These are phyloP conservation scores for Microctenopoma lineatum DNA, from an alignment of 2,797 vertebrate species.

Conservation along the genomic window DNA sequence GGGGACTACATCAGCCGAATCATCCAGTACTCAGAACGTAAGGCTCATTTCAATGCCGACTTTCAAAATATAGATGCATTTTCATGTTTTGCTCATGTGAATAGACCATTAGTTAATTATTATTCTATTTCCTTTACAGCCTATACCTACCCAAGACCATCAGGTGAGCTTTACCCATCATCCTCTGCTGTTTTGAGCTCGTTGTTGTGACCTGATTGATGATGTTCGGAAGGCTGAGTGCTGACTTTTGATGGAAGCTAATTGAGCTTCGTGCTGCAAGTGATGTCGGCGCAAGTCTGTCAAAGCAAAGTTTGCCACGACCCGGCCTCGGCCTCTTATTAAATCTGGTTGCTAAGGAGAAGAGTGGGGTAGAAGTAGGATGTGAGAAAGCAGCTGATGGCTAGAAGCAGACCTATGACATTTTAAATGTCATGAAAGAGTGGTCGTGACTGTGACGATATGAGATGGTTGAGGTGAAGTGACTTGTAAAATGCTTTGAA, in stretches of 20 bases:
- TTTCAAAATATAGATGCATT: neutral
- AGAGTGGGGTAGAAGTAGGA: constrained; percentile 2
- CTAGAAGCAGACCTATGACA: constrained; percentile 26
- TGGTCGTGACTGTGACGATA: constrained; percentile 11
- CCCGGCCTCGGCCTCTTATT: constrained; percentile 28
- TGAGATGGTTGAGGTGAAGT: constrained; percentile 2
- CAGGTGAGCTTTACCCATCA: constrained; percentile 83
- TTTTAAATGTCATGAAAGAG: constrained; percentile 43
- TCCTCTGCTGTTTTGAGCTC: constrained; percentile 19
- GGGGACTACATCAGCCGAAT: constrained; percentile 89
- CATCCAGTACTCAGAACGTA: constrained; percentile 96
- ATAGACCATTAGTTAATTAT: constrained; percentile 31
- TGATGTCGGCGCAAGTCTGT: constrained; percentile 45
- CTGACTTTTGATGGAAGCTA: constrained; percentile 48
- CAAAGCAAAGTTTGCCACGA: constrained; percentile 38
- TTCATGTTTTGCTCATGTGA: neutral
- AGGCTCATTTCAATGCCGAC: constrained; percentile 66
- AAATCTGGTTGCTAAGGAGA: constrained; percentile 32
- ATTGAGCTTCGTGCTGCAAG: constrained; percentile 48
- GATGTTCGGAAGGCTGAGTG: constrained; percentile 14
- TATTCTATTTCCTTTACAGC: constrained; percentile 84
- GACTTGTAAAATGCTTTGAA: constrained; percentile 13
- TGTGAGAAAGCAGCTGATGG: constrained; percentile 17
- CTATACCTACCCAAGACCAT: constrained; percentile 91
- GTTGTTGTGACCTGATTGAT: constrained; percentile 40